Conservation (phyloP, 1,140 invertebrate genomes). For the Zaprionus tsacasi region DNA sequence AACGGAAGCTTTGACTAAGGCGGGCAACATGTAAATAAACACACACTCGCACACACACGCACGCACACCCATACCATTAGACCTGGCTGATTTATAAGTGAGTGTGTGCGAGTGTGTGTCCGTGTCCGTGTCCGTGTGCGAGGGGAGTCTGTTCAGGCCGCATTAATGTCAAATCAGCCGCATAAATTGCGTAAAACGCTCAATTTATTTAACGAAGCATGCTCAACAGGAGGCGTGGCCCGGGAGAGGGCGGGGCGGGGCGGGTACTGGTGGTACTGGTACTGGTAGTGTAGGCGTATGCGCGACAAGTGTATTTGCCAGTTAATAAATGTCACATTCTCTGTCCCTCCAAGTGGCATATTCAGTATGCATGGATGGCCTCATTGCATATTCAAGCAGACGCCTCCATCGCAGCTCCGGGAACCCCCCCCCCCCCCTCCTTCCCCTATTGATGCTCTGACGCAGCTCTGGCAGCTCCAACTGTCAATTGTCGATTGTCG, state of each 20-base stretch:
- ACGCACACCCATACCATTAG: conserved; percentile 17
- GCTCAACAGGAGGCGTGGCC: conserved; percentile 15
- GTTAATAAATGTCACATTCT: conserved; percentile 70
- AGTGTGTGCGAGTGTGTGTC: conserved; percentile 28
- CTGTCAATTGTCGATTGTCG: conserved; percentile 22
- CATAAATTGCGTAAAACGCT: conserved; percentile 83
- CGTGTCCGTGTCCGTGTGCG: conserved; percentile 19
- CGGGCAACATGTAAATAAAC: conserved; percentile 73
- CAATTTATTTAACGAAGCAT: conserved; percentile 79
- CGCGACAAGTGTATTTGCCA: conserved; percentile 70
- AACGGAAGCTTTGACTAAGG: conserved; percentile 55
- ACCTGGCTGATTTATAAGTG: conserved; percentile 56
- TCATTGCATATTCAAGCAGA: conserved; percentile 55
- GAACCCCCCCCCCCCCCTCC: neutral
- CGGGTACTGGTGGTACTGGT: too few relatives aligned
- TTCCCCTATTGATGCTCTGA: conserved; percentile 9
- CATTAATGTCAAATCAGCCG: conserved; percentile 84
- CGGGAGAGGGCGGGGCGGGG: neutral
- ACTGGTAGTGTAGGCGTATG: conserved; percentile 14
- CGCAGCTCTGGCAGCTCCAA: conserved; percentile 52
- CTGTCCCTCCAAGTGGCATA: conserved; percentile 5
- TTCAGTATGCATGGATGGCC: conserved; percentile 26
- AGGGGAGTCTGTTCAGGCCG: conserved; percentile 64
- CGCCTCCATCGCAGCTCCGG: neutral
- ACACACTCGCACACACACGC: conserved; percentile 35